Evolutionary conservation across 2,113 vertebrate species (phyloP).

Genomic region (Rafetus swinhoei): DNA sequence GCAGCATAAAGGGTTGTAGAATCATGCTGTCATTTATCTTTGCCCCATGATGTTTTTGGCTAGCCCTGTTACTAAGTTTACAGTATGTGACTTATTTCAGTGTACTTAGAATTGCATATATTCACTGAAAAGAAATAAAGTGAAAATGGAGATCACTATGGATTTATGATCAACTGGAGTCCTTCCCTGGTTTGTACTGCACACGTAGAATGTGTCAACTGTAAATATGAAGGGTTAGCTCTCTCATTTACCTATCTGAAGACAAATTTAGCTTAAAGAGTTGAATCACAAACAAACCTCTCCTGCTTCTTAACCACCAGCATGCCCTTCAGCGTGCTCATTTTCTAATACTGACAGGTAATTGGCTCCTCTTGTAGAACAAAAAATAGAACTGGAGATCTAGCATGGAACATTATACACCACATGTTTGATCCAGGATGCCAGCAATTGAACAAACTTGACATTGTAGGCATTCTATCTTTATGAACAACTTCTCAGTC

Average conservation of each 20-base stretch:
- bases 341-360: conserved; percentile 33
- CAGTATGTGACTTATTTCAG: neutral
- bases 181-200: neutral
- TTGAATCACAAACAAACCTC: neutral
- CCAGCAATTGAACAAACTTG: neutral
- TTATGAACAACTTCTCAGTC: conserved; percentile 18
- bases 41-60: neutral
- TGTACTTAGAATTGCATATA: neutral
- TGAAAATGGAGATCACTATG: neutral
- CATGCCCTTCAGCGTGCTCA: neutral
- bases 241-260: neutral
- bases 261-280: neutral
- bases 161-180: neutral
- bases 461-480: neutral
- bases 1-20: neutral
- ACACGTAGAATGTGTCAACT: neutral
- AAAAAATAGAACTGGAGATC: neutral
- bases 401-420: neutral
- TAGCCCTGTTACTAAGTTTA: neutral
- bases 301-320: neutral
- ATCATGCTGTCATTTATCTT: neutral
- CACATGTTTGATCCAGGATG: neutral
- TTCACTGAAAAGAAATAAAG: neutral
- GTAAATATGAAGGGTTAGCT: neutral
- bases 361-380: neutral